Evolutionary conservation across 2,888 invertebrate genomes (phyloP).

Genomic region (Lasioglossum zephyrum): DNA sequence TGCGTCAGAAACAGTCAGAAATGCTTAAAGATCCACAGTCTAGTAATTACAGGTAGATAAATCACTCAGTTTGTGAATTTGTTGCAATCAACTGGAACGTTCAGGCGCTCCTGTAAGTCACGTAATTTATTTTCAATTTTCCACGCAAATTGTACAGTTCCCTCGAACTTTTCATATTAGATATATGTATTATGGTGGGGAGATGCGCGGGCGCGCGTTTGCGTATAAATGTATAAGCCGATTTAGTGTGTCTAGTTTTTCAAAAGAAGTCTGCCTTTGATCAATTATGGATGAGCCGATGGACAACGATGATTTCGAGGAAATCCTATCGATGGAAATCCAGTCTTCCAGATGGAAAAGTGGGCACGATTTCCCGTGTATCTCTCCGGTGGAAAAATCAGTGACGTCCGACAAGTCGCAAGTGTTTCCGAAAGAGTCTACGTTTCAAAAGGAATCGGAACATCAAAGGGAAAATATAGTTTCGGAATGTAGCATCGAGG

Average conservation of each 20-base stretch:
- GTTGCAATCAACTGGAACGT: not conserved
- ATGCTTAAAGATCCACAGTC: too few relatives aligned
- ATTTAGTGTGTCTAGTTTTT: not conserved
- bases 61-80: not conserved
- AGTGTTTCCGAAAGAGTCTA: not conserved
- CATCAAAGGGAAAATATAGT: not conserved
- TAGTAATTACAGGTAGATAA: too few relatives aligned
- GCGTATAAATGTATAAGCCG: not conserved
- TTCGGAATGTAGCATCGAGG: not conserved
- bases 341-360: not conserved
- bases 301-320: conserved; percentile 68
- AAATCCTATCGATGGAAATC: not conserved
- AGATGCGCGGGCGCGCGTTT: not conserved
- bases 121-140: not conserved
- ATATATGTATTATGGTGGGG: too few relatives aligned
- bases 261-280: not conserved
- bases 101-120: not conserved
- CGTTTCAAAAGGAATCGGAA: not conserved
- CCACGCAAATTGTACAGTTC: too few relatives aligned
- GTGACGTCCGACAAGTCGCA: not conserved
- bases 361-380: not conserved
- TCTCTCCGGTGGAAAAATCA: not conserved
- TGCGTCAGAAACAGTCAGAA: too few relatives aligned
- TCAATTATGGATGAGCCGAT: conserved; percentile 62
- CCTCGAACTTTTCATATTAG: not conserved